phyloP scores from a whole-genome alignment of 2,797 vertebrate species.

The Esox lucius region DNA sequence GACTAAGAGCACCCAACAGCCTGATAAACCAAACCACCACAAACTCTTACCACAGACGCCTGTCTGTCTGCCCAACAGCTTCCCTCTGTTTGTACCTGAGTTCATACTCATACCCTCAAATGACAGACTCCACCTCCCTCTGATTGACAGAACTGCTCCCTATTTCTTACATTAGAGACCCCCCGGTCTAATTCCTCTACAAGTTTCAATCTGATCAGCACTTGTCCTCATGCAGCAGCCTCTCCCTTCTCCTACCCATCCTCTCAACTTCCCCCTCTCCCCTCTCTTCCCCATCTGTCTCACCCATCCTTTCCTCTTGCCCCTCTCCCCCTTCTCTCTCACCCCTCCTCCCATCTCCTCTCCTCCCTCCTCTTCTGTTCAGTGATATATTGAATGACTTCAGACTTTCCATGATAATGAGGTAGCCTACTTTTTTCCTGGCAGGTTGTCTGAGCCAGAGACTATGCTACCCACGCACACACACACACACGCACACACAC shows the following conservation, averaged over 20 bases:
- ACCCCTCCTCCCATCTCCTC: background rate
- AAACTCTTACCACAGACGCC: background rate
- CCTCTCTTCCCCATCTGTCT: too few species aligned
- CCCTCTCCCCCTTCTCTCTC: too few species aligned
- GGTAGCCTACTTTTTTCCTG: too few species aligned
- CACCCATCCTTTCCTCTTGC: too few species aligned
- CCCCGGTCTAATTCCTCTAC: constrained; percentile 14
- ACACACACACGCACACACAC: too few species aligned
- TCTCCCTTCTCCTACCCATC: too few species aligned
- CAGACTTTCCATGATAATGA: too few species aligned
- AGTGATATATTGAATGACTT: background rate
- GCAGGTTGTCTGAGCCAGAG: too few species aligned
- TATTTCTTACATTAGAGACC: background rate
- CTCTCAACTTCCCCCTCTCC: background rate
- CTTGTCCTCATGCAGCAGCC: background rate
- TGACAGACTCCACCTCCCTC: background rate
- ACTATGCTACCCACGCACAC: too few species aligned
- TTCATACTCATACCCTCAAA: background rate
- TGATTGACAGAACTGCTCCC: too few species aligned
- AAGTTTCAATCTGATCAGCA: too few species aligned
- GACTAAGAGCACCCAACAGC: too few species aligned
- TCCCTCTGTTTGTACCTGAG: background rate
- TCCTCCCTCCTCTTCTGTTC: background rate
- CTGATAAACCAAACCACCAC: background rate
- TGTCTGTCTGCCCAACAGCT: background rate